Evolutionary conservation across 2,888 invertebrate genomes (phyloP), one percentile per base, ranked within the genome.

Genomic region (Coronaproctus castanopsis): DNA sequence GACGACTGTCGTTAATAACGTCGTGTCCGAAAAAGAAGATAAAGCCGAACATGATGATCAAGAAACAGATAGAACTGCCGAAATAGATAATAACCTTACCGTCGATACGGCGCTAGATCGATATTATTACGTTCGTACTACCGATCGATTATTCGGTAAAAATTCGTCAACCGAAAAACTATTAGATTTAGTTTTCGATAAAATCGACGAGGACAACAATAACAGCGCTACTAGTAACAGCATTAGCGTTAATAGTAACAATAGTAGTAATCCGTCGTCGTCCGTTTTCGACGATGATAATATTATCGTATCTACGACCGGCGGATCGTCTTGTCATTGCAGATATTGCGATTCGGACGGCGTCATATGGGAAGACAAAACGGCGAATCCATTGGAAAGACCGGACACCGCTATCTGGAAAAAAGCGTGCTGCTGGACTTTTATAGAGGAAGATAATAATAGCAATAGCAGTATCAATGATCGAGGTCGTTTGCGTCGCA

Each of bases 351-450:
- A 85, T 69, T 83, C 84, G 0, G 77, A 80, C 21, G 81, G 82
- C 57, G 79, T 82, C 70, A 81, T 84, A 64, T 85, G 85, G 85
- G 83, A 83, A 70, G 77, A 80, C 19, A 81, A 82, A n/a, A n/a
- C n/a, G n/a, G n/a, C n/a, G n/a, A 69, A 77, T 79, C 48, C 77
- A 71, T 63, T 74, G 75, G 65, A 77, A 75, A 65, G 76, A 77
- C 14, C 75, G 77, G 1, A 76, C 79, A 66, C 65, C 76, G 52
- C 74, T 76, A 22, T 71, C 75, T 51, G 24, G 21, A 14, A 55
- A 53, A 18, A 56, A 58, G n/a, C n/a, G n/a, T n/a, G n/a, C 51
- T 50, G 55, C 49, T 36, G 8, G 36, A 8, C 36, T 14, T 5
- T 36, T 36, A 36, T 8, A 36, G 14, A 36, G 36, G 36, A 36